These are phyloP conservation scores for Lycorma delicatula DNA, from an alignment of 1,140 invertebrate genomes.

Conservation along the genomic window DNA sequence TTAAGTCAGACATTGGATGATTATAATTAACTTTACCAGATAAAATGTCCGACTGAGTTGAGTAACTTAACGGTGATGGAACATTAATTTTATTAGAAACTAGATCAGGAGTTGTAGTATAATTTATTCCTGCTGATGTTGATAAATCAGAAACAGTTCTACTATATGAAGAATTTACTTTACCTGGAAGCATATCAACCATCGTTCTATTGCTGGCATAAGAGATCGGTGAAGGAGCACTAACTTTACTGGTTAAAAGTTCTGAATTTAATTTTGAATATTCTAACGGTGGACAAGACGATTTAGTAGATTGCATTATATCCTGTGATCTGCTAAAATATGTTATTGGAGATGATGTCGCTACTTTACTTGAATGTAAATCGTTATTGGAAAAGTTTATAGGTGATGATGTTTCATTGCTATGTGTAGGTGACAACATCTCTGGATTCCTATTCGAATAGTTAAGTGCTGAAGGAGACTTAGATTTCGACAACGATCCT, in stretches of 20 bases:
- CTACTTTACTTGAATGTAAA: background rate
- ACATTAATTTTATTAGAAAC: constrained; percentile 18
- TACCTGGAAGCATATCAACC: constrained; percentile 19
- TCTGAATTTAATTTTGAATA: background rate
- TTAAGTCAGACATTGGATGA: constrained; percentile 24
- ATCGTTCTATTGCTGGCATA: constrained; percentile 14
- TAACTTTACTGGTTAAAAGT: constrained; percentile 14
- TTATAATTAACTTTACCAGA: constrained; percentile 20
- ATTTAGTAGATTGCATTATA: background rate
- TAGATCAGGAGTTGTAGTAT: constrained; percentile 11
- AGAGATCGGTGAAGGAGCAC: constrained; percentile 14
- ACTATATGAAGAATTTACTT: constrained; percentile 22
- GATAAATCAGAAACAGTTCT: constrained; percentile 18
- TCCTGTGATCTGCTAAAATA: constrained; percentile 11
- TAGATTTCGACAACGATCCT: background rate
- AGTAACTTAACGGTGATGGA: constrained; percentile 17
- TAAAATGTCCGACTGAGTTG: constrained; percentile 14
- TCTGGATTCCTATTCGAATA: constrained; percentile 10
- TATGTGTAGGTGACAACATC: constrained; percentile 1
- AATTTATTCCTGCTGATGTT: constrained; percentile 16
- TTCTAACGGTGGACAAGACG: background rate
- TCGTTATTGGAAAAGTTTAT: constrained; percentile 13
- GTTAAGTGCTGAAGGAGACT: constrained; percentile 10
- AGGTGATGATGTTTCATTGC: constrained; percentile 8
- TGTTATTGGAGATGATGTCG: background rate